Evolutionary conservation across 2,797 vertebrate genomes (phyloP), one percentile per base, ranked within the genome.

Genomic region (Lophius americanus): DNA sequence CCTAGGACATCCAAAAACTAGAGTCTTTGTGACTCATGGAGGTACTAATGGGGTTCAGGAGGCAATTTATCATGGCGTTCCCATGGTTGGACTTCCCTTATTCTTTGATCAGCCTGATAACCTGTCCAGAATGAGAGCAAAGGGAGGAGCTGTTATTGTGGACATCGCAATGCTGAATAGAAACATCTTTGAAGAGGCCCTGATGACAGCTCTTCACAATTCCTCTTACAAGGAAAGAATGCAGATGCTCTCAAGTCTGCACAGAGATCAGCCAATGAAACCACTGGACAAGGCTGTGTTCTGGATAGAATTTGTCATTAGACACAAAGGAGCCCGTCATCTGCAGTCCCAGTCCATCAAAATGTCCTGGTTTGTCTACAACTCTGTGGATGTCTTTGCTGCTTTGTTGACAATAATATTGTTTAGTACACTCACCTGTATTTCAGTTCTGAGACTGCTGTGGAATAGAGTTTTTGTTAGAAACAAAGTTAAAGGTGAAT

Each of bases 281-380:
- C 89, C 92, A 0, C 63, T 93, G 56, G 91, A 92, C 67, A 76
- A 51, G 54, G 92, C 92, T 32, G 42, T 93, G 73, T 94, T 92
- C 87, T 94, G 93, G 92, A 92, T 92, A 10, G 91, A 94, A 78
- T 92, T 89, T 61, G 92, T 94, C 3, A 93, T 94, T 13, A 91
- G 90, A 73, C 88, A 94, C 75, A 85, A 86, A 90, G 92, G 92
- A 54, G 91, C 92, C 1, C 66, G 39, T 66, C 91, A 93, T 69
- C 84, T 94, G 61, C 76, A 87, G 56, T 68, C 91, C 2, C 61
- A 74, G 3, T 76, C 89, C 9, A 67, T 76, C 80, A 92, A 88
- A 81, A 90, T 93, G 92, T 85, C 89, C 43, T 92, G 90, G 90
- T 85, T 89, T 54, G 72, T 84, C 35, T 93, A 93, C 73, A 57